Conservation (phyloP, 2,797 vertebrate species). For the Sphenodon punctatus region DNA sequence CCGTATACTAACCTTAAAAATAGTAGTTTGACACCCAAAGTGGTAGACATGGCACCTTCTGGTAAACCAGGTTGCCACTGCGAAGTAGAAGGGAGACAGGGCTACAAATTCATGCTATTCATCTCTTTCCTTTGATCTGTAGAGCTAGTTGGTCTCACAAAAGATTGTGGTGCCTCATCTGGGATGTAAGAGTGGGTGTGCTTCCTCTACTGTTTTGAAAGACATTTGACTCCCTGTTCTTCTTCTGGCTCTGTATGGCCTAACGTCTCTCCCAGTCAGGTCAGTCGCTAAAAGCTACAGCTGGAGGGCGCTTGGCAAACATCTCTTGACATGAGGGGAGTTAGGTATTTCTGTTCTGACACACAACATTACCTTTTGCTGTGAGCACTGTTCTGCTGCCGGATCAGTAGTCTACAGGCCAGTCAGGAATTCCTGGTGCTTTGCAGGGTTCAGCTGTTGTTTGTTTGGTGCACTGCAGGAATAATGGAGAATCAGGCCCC, state of each 20-base stretch:
- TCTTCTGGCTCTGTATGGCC: not conserved
- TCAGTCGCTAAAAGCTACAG: not conserved
- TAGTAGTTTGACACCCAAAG: too few relatives aligned
- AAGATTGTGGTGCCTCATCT: not conserved
- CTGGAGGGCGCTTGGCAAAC: not conserved
- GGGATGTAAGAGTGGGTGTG: not conserved
- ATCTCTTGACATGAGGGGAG: not conserved
- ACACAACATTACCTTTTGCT: not conserved
- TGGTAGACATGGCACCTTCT: too few relatives aligned
- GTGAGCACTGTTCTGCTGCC: not conserved
- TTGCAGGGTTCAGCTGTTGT: constrained; percentile 36
- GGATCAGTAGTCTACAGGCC: constrained; percentile 8
- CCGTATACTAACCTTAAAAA: too few relatives aligned
- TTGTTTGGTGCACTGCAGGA: not conserved
- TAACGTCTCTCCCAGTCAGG: not conserved
- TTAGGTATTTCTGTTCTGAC: not conserved
- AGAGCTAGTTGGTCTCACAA: not conserved
- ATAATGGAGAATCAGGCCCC: not conserved
- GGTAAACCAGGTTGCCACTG: too few relatives aligned
- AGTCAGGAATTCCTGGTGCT: constrained; percentile 25
- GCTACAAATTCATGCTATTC: not conserved
- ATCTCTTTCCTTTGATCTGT: not conserved
- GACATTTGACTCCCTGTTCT: not conserved
- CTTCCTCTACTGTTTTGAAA: not conserved
- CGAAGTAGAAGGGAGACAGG: not conserved